Evolutionary conservation across 2,888 invertebrate species (phyloP).

Genomic region (Colletes collaris): DNA sequence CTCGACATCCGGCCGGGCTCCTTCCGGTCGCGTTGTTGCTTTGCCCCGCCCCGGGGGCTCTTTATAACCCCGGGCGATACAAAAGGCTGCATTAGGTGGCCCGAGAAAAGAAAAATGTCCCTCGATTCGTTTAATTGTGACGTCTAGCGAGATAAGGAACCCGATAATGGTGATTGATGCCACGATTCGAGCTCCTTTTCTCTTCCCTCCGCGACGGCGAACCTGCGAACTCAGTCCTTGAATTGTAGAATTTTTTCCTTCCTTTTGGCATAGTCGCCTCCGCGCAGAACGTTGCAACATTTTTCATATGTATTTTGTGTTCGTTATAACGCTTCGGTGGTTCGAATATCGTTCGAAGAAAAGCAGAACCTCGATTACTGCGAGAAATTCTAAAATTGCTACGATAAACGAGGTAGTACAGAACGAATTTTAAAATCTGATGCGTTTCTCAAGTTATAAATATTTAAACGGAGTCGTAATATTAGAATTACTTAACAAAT

Average conservation of each 20-base stretch:
- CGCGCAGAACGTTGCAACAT: background rate
- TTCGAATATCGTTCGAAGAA: too few relatives aligned
- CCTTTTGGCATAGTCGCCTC: background rate
- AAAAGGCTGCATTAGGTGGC: slow-evolving; percentile 42
- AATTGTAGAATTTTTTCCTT: background rate
- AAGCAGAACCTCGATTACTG: too few relatives aligned
- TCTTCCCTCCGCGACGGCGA: background rate
- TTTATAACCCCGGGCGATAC: slow-evolving; percentile 34
- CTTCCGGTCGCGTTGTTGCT: slow-evolving; percentile 41
- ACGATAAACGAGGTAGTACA: too few relatives aligned
- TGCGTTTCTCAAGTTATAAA: too few relatives aligned
- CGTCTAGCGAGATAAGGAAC: slow-evolving; percentile 53
- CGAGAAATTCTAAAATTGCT: too few relatives aligned
- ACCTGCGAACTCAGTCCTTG: slow-evolving; percentile 3
- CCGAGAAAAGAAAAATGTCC: slow-evolving; percentile 55
- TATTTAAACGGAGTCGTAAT: too few relatives aligned
- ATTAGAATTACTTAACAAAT: too few relatives aligned
- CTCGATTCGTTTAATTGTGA: slow-evolving; percentile 63
- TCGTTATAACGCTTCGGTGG: too few relatives aligned
- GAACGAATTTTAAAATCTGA: too few relatives aligned
- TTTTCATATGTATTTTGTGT: too few relatives aligned
- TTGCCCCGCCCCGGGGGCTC: slow-evolving; percentile 13
- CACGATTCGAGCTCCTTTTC: slow-evolving; percentile 17
- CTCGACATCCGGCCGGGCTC: slow-evolving; percentile 41
- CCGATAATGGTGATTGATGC: slow-evolving; percentile 61